Evolutionary conservation across 2,797 vertebrate genomes (phyloP), one percentile per base, ranked within the genome.

Genomic region (Scarus forsteni): DNA sequence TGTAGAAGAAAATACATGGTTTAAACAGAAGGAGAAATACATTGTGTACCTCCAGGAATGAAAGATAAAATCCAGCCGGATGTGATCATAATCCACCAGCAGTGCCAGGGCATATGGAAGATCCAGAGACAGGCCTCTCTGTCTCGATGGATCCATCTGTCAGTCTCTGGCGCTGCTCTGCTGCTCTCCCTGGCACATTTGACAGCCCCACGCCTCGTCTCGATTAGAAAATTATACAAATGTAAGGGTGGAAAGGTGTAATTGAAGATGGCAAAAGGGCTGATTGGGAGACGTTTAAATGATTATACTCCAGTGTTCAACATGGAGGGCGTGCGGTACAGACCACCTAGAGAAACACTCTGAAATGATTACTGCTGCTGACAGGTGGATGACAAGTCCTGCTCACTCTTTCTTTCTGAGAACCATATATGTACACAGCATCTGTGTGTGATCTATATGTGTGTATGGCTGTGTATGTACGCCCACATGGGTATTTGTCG

Each of bases 171-270:
- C 92, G 92, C 91, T 92, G 91, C 95, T 94, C 93, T 95, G 95
- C 94, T 94, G 94, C 95, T 81, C 86, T 76, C 80, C 54, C 79
- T 82, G 87, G 79, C 82, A 90, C 74, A 80, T 87, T 83, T 90
- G 89, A 88, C 89, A 92, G 85, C 95, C 89, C 94, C 92, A 95
- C 94, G 95, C 94, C 95, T 96, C 94, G 92, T 93, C 94, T 94
- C 94, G 96, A 98, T 95, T 94, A 96, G 96, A 98, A 98, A 98
- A 99, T 98, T 97, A 97, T 95, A 97, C 95, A 98, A 98, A 90
- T 98, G 98, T 95, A 95, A 94, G 96, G 95, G 95, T 97, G 95
- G 95, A 97, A 97, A 98, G 97, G 96, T 98, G 96, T 98, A 99
- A 98, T 98, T 98, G 96, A 98, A 97, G 96, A 98, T 96, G 95